Base-by-base conservation (phyloP, 1,140 invertebrate genomes). In the Lycorma delicatula region DNA sequence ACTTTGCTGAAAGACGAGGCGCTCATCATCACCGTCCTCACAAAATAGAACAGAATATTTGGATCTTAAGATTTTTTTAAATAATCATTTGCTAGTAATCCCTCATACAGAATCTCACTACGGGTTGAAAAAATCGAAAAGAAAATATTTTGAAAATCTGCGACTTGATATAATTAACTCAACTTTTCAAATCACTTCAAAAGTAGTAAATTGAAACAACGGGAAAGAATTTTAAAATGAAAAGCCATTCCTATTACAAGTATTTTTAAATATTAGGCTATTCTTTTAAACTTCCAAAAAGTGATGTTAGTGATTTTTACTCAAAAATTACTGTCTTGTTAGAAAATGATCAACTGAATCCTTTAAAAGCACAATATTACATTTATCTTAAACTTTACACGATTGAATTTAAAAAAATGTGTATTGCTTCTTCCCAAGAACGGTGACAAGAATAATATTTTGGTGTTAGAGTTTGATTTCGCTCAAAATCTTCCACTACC, bases 381-480 rank as follows among this genome's bases (percentile, higher is more conserved):
- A 2, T 56, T 2, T 41, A 56, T 16, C 20, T 27, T 18, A 58
- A 34, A 49, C n/a, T 44, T 36, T n/a, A 49, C 16, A 34, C 4
- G 27, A n/a, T 25, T 7, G 23, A 51, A 52, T 11, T 28, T 5
- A 22, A 52, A 13, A 58, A 58, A 22, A 11, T 3, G 5, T 16
- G 31, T 16, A 16, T 52, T 28, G 31, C 31, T n/a, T 12, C 6
- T 12, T 13, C 28, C 2, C 12, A 7, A 18, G 38, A 51, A 50
- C 6, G 26, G 26, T 36, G 41, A 56, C 13, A 31, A 44, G 3
- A 22, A 28, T 12, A 12, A 41, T 18, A 27, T n/a, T n/a, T n/a
- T 57, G 4, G 59, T 60, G 2, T 18, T 60, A 1, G 59, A 60
- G 29, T 60, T 60, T 31, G 59, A 60, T 48, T 60, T 58, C 26